Evolutionary conservation across 2,888 invertebrate genomes (phyloP).

Genomic region (Andrena minutula): DNA sequence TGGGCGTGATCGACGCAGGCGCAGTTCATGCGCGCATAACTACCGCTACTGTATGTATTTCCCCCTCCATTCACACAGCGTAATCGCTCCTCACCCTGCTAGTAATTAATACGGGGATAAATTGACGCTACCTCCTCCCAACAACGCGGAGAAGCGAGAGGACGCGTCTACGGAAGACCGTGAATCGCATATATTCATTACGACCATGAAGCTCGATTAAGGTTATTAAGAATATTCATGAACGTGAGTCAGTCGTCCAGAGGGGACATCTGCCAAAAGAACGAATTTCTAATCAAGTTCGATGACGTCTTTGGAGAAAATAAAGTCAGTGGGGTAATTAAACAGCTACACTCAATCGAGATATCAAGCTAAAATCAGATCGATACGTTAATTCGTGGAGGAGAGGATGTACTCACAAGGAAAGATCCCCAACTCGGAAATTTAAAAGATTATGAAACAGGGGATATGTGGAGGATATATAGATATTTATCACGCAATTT

Average conservation of each 20-base stretch:
- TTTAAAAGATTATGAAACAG: too few species aligned
- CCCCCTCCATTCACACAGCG: too few species aligned
- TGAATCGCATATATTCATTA: conserved; percentile 56
- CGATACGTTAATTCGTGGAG: not conserved
- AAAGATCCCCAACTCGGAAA: too few species aligned
- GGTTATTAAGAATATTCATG: conserved; percentile 75
- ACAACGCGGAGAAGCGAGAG: not conserved
- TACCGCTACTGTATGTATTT: too few species aligned
- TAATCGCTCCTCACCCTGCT: too few species aligned
- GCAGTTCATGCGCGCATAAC: too few species aligned
- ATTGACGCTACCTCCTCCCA: conserved; percentile 12
- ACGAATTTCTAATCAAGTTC: conserved; percentile 57
- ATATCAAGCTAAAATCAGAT: not conserved
- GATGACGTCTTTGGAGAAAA: too few species aligned
- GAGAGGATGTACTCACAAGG: not conserved
- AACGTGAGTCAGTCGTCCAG: conserved; percentile 66
- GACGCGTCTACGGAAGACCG: conserved; percentile 37
- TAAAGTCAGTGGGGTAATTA: too few species aligned
- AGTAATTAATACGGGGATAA: conserved; percentile 16
- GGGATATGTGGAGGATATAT: too few species aligned
- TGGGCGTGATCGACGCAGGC: too few species aligned
- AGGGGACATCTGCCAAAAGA: conserved; percentile 54
- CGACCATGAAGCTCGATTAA: conserved; percentile 71
- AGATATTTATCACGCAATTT: too few species aligned
- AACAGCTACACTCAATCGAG: too few species aligned